Percentiles rank a stretch among this genome's conserved stretches.
Conservation (phyloP, 2,113 vertebrate species). For the Rhynchomys soricoides region DNA sequence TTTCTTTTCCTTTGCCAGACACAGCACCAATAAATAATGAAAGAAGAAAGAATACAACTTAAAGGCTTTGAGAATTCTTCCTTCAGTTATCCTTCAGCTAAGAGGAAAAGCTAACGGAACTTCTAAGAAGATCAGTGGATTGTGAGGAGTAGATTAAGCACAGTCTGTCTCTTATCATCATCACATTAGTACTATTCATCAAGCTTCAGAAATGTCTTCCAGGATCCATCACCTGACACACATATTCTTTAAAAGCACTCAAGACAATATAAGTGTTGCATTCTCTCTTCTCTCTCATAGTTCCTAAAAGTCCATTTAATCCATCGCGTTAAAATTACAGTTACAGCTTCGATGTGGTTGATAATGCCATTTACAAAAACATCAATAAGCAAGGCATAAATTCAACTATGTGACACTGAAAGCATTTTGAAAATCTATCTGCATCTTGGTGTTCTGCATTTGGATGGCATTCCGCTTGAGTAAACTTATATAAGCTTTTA, state of each 20-base stretch:
- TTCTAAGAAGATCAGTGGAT: background rate
- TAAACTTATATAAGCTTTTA: background rate
- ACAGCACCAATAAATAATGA: background rate
- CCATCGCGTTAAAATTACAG: background rate
- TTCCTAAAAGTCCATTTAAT: conserved; percentile 25
- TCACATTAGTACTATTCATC: background rate
- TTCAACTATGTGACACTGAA: conserved; percentile 34
- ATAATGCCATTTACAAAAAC: conserved; percentile 24
- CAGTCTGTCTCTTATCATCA: background rate
- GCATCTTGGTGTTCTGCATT: conserved; percentile 25
- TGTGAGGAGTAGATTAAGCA: background rate
- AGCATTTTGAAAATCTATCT: background rate
- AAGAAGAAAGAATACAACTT: background rate
- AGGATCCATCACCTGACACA: background rate
- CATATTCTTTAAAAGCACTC: background rate
- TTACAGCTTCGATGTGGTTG: background rate
- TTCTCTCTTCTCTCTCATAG: background rate
- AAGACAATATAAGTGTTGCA: background rate
- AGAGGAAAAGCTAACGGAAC: background rate
- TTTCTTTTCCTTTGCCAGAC: background rate
- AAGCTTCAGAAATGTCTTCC: background rate
- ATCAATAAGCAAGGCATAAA: conserved; percentile 28
- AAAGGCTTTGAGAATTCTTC: conserved; percentile 25
- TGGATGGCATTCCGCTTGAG: background rate
- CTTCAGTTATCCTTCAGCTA: background rate